Percentiles rank a stretch among this genome's conserved stretches.
These are phyloP conservation scores for Rhizomys pruinosus DNA, from an alignment of 2,113 vertebrate species.

Conservation along the genomic window DNA sequence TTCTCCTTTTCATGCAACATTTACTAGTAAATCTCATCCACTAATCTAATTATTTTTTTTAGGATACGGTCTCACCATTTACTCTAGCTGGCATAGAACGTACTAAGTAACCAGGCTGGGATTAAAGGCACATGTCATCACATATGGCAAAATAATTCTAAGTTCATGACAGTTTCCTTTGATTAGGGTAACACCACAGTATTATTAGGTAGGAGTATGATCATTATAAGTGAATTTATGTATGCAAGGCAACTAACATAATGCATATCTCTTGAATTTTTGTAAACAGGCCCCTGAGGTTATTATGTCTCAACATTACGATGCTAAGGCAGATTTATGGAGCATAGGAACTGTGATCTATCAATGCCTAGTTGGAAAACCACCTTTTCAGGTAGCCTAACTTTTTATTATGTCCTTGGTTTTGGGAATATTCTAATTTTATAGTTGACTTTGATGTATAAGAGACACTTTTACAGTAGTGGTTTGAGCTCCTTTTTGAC, in stretches of 20 bases:
- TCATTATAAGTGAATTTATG: slow-evolving; percentile 3
- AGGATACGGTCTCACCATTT: background rate
- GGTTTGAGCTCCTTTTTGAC: slow-evolving; percentile 32
- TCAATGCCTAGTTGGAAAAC: slow-evolving; percentile 98
- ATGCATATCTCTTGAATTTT: slow-evolving; percentile 39
- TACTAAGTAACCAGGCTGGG: too few species aligned
- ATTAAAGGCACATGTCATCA: too few species aligned
- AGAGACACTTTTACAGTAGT: slow-evolving; percentile 18
- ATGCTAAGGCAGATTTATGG: slow-evolving; percentile 98
- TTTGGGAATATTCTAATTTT: slow-evolving; percentile 35
- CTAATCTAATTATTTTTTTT: too few species aligned
- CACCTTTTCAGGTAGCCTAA: slow-evolving; percentile 95
- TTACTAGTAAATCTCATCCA: slow-evolving; percentile 42
- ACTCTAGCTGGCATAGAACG: too few species aligned
- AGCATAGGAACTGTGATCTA: slow-evolving; percentile 98
- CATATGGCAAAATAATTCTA: background rate
- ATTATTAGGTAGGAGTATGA: slow-evolving; percentile 21
- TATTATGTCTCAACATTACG: slow-evolving; percentile 99
- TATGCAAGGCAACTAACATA: background rate
- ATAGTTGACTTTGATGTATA: too few species aligned
- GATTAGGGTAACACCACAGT: background rate
- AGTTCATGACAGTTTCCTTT: slow-evolving; percentile 32
- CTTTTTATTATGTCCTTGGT: background rate
- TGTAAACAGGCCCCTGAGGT: slow-evolving; percentile 94
- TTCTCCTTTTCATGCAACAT: slow-evolving; percentile 37